Conservation (phyloP, 2,113 vertebrate species). For the Nasalis larvatus region DNA sequence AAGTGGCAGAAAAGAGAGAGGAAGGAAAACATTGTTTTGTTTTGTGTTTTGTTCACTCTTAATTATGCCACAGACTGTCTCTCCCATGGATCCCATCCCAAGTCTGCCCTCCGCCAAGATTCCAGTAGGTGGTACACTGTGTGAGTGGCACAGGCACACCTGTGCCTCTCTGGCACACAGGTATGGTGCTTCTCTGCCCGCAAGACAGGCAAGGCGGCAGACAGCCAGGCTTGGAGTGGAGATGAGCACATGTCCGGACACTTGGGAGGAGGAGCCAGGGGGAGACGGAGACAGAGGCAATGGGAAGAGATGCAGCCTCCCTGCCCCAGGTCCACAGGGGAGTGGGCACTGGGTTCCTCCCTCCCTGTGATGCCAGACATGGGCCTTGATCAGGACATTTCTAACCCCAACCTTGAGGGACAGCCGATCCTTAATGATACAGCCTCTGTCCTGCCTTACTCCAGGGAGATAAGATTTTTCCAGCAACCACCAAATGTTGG, state of each 20-base stretch:
- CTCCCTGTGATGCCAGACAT: not conserved
- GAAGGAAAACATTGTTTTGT: slow-evolving; percentile 67
- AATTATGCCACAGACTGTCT: slow-evolving; percentile 57
- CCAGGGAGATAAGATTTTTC: not conserved
- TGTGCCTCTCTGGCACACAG: slow-evolving; percentile 59
- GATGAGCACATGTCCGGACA: not conserved
- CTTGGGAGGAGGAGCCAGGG: not conserved
- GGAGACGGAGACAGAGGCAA: not conserved
- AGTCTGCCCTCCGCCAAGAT: not conserved
- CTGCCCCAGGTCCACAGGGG: too few species aligned
- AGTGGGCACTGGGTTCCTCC: not conserved
- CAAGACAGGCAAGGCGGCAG: not conserved
- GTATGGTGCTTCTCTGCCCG: not conserved
- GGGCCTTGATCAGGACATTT: not conserved
- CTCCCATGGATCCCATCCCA: slow-evolving; percentile 16
- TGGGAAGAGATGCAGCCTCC: not conserved
- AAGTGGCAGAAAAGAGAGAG: slow-evolving; percentile 63
- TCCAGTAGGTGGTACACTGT: slow-evolving; percentile 58
- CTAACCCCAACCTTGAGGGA: not conserved
- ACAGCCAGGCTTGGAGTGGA: slow-evolving; percentile 23
- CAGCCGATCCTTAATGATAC: not conserved
- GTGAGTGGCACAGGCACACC: slow-evolving; percentile 51
- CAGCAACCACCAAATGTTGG: not conserved
- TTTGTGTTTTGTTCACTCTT: slow-evolving; percentile 68
- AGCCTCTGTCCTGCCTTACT: not conserved